Conservation (phyloP, 2,113 vertebrate genomes). For the Neolamprologus sp. region DNA sequence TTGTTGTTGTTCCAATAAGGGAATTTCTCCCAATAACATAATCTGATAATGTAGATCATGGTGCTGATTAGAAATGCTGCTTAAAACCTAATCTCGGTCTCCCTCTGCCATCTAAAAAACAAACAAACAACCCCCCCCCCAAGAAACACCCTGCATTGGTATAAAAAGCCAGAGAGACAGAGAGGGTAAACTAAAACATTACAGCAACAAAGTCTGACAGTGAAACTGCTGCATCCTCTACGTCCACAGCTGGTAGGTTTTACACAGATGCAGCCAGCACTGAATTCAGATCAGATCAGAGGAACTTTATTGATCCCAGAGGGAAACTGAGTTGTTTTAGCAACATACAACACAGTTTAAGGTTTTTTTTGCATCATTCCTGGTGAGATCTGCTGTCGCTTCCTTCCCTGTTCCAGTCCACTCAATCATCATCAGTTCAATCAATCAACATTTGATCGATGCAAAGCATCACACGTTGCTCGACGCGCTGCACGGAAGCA, state of each 20-base stretch:
- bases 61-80: not conserved
- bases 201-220: not conserved
- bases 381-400: rapidly evolving
- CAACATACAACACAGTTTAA: not conserved
- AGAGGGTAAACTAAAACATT: not conserved
- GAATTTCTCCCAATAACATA: not conserved
- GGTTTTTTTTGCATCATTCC: not conserved
- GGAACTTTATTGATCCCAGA: not conserved
- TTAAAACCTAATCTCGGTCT: not conserved
- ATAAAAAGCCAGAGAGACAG: not conserved
- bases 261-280: not conserved
- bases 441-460: not conserved
- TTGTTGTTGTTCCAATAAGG: not conserved
- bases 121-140: not conserved
- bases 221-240: not conserved
- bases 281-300: not conserved
- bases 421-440: not conserved
- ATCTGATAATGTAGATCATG: not conserved
- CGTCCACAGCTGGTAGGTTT: not conserved
- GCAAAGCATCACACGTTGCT: not conserved
- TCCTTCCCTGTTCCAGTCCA: rapidly evolving
- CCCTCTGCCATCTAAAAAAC: not conserved
- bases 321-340: not conserved
- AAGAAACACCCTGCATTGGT: not conserved
- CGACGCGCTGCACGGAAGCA: not conserved